A percentile compares a stretch with the other conserved stretches of the same genome.
Conservation (phyloP, 2,113 vertebrate species). For the Hydrolagus affinis region DNA sequence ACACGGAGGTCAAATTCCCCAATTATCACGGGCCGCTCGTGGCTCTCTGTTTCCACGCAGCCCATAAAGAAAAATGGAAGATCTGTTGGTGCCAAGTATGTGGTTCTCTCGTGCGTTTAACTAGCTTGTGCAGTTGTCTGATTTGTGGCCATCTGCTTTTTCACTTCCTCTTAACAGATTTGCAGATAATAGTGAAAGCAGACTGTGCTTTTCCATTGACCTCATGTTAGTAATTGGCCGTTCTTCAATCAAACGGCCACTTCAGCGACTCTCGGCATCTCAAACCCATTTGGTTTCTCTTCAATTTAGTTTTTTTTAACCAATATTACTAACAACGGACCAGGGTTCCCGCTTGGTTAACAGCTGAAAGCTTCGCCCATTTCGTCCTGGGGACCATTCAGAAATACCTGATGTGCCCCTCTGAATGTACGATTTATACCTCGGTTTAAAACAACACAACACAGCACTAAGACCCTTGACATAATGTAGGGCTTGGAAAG, state of each 20-base stretch:
- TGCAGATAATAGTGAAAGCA: constrained; percentile 24
- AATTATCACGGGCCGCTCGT: neutral
- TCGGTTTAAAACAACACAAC: neutral
- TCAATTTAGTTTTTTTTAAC: neutral
- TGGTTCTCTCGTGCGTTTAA: constrained; percentile 9
- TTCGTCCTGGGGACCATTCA: too few species aligned
- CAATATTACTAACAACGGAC: neutral
- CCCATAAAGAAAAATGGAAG: constrained; percentile 7
- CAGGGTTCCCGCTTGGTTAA: neutral
- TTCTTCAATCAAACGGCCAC: neutral
- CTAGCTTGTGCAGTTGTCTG: neutral
- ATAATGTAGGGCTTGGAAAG: neutral
- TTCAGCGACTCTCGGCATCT: neutral
- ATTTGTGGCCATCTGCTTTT: constrained; percentile 25
- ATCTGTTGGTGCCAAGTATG: constrained; percentile 3
- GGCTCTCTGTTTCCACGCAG: neutral
- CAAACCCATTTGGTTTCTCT: neutral
- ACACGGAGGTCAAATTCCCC: neutral
- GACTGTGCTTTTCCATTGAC: constrained; percentile 11
- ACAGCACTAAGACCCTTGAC: neutral
- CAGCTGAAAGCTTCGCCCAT: too few species aligned
- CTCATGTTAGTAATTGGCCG: neutral
- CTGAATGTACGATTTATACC: neutral
- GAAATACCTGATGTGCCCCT: neutral
- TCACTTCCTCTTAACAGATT: neutral